These are phyloP conservation scores for Chlorocebus sabaeus DNA, from an alignment of 2,113 vertebrate species.

Conservation along the genomic window DNA sequence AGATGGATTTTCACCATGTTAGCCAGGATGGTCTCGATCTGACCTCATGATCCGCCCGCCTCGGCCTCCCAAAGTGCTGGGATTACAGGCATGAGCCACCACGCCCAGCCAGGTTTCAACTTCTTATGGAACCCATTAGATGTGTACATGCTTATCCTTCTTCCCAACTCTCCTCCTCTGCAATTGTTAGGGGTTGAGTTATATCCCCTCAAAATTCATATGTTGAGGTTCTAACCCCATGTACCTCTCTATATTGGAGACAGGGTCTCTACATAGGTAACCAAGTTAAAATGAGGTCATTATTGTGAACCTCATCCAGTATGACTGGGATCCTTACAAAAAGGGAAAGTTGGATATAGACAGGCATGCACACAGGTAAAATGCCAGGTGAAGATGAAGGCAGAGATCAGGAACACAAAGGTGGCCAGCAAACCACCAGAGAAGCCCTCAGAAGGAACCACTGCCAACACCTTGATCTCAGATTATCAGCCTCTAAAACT, in stretches of 20 bases:
- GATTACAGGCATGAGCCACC: too few species aligned
- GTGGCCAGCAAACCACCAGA: not conserved
- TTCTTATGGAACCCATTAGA: not conserved
- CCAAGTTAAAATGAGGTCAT: not conserved
- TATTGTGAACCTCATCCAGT: not conserved
- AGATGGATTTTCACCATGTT: too few species aligned
- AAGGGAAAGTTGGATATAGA: not conserved
- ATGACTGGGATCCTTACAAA: not conserved
- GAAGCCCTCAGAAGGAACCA: not conserved
- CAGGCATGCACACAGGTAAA: too few species aligned
- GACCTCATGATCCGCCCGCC: too few species aligned
- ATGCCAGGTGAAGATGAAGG: not conserved
- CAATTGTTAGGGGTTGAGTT: not conserved
- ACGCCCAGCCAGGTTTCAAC: not conserved
- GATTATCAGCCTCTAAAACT: not conserved
- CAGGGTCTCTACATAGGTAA: not conserved
- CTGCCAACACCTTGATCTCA: not conserved
- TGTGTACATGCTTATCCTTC: rapidly evolving
- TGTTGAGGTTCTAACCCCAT: not conserved
- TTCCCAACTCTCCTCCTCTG: not conserved
- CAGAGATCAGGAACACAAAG: rapidly evolving
- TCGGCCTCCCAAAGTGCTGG: too few species aligned
- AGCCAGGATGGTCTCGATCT: too few species aligned
- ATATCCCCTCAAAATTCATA: too few species aligned
- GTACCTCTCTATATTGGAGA: not conserved